Percentiles rank a stretch among this genome's conserved stretches.
Conservation (phyloP, 2,888 invertebrate species). For the Napeogenes inachia region DNA sequence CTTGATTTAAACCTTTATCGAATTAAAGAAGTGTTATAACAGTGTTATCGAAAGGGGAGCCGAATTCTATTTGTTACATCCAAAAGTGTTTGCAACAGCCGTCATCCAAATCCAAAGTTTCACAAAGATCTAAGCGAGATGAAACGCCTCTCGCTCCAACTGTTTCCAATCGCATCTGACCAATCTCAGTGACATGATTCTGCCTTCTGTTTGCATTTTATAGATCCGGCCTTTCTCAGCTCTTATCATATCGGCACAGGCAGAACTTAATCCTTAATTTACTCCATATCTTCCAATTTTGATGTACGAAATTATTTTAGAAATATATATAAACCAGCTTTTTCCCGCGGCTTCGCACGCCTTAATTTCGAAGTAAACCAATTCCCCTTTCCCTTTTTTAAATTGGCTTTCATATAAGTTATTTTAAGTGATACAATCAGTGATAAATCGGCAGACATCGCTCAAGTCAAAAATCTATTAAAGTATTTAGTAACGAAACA, state of each 20-base stretch:
- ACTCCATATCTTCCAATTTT: slow-evolving; percentile 51
- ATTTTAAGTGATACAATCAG: no score
- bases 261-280: slow-evolving; percentile 64
- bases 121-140: slow-evolving; percentile 38
- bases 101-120: slow-evolving; percentile 36
- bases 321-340: no score
- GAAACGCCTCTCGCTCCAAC: slow-evolving; percentile 38
- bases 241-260: slow-evolving; percentile 71
- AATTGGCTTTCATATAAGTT: no score
- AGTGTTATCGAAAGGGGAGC: slow-evolving; percentile 11
- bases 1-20: no score
- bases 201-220: slow-evolving; percentile 63
- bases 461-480: no score
- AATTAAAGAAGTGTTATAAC: neutral
- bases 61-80: slow-evolving; percentile 21
- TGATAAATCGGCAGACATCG: no score
- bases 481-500: no score
- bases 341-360: no score
- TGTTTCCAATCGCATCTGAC: slow-evolving; percentile 53
- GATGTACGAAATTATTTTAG: slow-evolving; percentile 24
- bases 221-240: slow-evolving; percentile 52
- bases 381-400: no score
- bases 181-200: slow-evolving; percentile 51
- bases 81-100: slow-evolving; percentile 33
- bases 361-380: no score